Evolutionary conservation across 2,113 vertebrate species (phyloP).

Genomic region (Phalacrocorax aristotelis): DNA sequence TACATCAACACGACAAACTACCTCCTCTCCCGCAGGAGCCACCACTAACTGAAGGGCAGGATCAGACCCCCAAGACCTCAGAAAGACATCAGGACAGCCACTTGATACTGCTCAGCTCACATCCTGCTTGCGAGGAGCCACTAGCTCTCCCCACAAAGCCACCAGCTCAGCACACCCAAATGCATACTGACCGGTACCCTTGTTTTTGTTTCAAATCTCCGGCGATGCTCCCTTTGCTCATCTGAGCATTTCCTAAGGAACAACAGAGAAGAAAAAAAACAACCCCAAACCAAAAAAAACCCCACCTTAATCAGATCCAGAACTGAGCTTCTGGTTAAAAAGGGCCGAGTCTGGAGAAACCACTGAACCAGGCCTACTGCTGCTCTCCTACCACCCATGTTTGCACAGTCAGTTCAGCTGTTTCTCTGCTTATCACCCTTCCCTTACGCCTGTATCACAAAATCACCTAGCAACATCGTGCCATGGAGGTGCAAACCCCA

Average conservation of each 20-base stretch:
- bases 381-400: background rate
- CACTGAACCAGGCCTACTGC: background rate
- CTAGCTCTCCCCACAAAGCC: background rate
- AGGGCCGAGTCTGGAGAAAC: background rate
- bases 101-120: fast-evolving
- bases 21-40: background rate
- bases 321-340: background rate
- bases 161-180: background rate
- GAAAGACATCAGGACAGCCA: background rate
- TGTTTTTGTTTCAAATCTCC: constrained; percentile 56
- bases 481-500: constrained; percentile 43
- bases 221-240: background rate
- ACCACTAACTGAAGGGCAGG: background rate
- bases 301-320: background rate
- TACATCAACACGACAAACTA: background rate
- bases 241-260: constrained; percentile 67
- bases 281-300: background rate
- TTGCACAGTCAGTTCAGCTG: background rate
- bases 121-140: background rate
- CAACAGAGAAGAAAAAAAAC: background rate
- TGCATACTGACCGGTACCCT: constrained; percentile 60
- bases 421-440: constrained; percentile 36
- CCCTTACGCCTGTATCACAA: constrained; percentile 39
- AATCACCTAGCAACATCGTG: constrained; percentile 62
- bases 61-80: background rate